Conservation (phyloP, 1,140 invertebrate species). For the Pantala flavescens region DNA sequence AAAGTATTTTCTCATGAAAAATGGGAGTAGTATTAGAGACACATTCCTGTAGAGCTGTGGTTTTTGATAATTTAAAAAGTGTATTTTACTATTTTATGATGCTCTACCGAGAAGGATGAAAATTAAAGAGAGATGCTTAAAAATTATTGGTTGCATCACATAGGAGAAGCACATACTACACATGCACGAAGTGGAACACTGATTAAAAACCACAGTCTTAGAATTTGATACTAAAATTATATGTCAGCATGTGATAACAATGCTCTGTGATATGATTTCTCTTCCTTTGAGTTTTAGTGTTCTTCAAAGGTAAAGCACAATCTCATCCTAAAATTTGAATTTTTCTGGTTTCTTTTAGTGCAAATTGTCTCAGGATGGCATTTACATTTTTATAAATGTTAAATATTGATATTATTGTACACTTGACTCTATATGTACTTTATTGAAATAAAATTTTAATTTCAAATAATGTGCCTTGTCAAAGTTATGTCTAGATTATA, state of each 20-base stretch:
- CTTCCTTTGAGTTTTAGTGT: background rate
- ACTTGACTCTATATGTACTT: background rate
- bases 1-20: too few species aligned
- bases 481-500: too few species aligned
- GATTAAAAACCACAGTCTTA: background rate
- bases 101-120: too few species aligned
- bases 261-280: slow-evolving; percentile 6
- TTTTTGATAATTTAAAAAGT: too few species aligned
- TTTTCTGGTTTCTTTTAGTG: slow-evolving; percentile 10
- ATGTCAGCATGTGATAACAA: slow-evolving; percentile 5
- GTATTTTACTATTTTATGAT: too few species aligned
- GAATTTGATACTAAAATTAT: background rate
- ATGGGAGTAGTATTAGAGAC: too few species aligned
- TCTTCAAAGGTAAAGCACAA: background rate
- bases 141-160: too few species aligned
- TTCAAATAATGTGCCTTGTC: background rate
- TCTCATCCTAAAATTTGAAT: background rate
- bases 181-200: background rate
- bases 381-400: background rate
- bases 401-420: background rate
- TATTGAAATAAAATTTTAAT: background rate
- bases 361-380: background rate
- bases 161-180: too few species aligned
- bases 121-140: too few species aligned
- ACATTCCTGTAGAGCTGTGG: too few species aligned